phyloP scores from a whole-genome alignment of 1,140 invertebrate genomes.

The Bombyx mori region DNA sequence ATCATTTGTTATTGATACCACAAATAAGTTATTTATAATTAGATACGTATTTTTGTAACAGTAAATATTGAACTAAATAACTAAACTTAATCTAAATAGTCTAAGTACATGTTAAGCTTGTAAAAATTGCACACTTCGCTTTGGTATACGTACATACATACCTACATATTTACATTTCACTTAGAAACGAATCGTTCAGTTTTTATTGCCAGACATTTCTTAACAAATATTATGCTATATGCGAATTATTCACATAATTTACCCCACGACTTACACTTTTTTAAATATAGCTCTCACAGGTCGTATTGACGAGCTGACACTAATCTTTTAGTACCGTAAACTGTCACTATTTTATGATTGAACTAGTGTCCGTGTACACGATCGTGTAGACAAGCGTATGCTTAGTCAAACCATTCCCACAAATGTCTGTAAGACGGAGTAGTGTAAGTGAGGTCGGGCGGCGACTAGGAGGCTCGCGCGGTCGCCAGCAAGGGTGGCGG shows the following conservation, averaged over 20 bases:
- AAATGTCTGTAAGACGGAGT: slow-evolving; percentile 43
- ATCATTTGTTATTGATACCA: neutral
- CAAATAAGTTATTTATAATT: slow-evolving; percentile 41
- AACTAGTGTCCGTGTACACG: too few species aligned
- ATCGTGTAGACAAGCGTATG: neutral
- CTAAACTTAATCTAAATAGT: slow-evolving; percentile 17
- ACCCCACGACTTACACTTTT: too few species aligned
- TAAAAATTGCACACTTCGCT: slow-evolving; percentile 70
- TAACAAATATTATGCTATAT: slow-evolving; percentile 24
- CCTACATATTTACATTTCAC: slow-evolving; percentile 64
- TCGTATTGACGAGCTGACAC: too few species aligned
- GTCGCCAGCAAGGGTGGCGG: slow-evolving; percentile 36
- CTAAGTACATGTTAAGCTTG: slow-evolving; percentile 60
- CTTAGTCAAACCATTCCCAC: slow-evolving; percentile 63
- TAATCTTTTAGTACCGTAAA: too few species aligned
- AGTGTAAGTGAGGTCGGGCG: slow-evolving; percentile 30
- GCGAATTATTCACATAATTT: slow-evolving; percentile 3
- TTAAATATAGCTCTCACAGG: too few species aligned
- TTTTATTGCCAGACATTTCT: slow-evolving; percentile 60
- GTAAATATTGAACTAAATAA: neutral
- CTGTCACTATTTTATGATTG: too few species aligned
- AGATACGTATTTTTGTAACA: neutral
- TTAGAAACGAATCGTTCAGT: slow-evolving; percentile 48
- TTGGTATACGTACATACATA: slow-evolving; percentile 69
- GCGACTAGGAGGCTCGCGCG: slow-evolving; percentile 55